Percentiles rank a stretch among this genome's conserved stretches.
These are phyloP conservation scores for Sebastes umbrosus DNA, from an alignment of 2,797 vertebrate genomes.

Conservation along the genomic window DNA sequence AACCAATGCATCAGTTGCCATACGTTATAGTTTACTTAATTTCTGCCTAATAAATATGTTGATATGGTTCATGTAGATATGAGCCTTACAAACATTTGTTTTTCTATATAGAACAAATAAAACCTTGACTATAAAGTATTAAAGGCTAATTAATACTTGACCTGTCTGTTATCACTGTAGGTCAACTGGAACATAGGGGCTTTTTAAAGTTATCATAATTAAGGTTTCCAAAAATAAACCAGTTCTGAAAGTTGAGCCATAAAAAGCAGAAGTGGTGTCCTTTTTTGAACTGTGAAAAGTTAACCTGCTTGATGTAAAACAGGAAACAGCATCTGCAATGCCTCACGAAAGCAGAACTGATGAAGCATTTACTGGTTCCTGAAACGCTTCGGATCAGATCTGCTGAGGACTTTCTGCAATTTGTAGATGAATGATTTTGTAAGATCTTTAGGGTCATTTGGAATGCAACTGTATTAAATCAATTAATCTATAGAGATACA, in stretches of 20 bases:
- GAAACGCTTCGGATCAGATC: not conserved
- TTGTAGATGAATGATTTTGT: not conserved
- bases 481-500: not conserved
- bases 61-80: not conserved
- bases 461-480: not conserved
- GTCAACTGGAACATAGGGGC: not conserved
- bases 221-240: not conserved
- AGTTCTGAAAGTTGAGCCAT: not conserved
- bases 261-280: conserved; percentile 34
- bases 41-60: not conserved
- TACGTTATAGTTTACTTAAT: not conserved
- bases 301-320: conserved; percentile 8
- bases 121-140: not conserved
- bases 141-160: not conserved
- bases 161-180: not conserved
- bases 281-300: not conserved
- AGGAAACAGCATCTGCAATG: conserved; percentile 14
- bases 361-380: not conserved
- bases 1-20: not conserved
- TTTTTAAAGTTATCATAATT: not conserved
- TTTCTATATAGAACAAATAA: not conserved
- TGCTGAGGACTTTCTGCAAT: not conserved
- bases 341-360: conserved; percentile 38
- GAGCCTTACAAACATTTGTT: not conserved
- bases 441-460: not conserved